Conservation (phyloP, 64 coral and sea anemone species). For the Cladopsammia gracilis region DNA sequence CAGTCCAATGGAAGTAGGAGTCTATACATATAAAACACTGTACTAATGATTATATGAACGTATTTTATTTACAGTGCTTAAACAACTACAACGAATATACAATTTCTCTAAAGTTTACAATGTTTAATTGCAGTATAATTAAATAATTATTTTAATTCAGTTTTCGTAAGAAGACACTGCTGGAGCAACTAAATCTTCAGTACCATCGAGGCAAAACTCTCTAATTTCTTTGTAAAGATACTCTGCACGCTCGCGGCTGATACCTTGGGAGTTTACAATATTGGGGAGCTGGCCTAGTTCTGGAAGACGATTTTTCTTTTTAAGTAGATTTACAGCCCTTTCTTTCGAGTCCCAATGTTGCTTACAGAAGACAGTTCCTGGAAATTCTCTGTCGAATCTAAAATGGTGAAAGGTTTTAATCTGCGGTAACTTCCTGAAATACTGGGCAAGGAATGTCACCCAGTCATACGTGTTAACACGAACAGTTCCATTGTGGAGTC, state of each 20-base stretch:
- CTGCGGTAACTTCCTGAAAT: constrained; percentile 29
- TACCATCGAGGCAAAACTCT: constrained; percentile 44
- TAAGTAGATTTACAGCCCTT: constrained; percentile 22
- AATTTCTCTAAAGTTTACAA: too few relatives aligned
- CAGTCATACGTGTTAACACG: constrained; percentile 44
- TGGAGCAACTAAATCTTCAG: constrained; percentile 28
- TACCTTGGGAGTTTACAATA: constrained; percentile 34
- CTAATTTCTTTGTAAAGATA: constrained; percentile 76
- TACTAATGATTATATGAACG: too few relatives aligned
- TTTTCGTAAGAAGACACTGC: too few relatives aligned
- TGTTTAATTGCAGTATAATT: too few relatives aligned
- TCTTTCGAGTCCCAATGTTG: constrained; percentile 44
- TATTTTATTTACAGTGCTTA: too few relatives aligned
- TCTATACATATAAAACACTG: too few relatives aligned
- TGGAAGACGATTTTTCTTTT: neutral
- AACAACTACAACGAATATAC: too few relatives aligned
- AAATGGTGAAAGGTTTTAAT: constrained; percentile 34
- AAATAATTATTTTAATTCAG: too few relatives aligned
- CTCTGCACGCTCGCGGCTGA: constrained; percentile 23
- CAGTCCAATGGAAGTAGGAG: too few relatives aligned
- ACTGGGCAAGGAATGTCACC: constrained; percentile 1
- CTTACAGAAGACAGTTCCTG: constrained; percentile 57
- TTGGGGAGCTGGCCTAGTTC: constrained; percentile 8
- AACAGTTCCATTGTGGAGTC: constrained; percentile 59
- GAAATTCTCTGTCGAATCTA: constrained; percentile 57